phyloP scores from a whole-genome alignment of 2,113 vertebrate species.

The Menidia beryllina region DNA sequence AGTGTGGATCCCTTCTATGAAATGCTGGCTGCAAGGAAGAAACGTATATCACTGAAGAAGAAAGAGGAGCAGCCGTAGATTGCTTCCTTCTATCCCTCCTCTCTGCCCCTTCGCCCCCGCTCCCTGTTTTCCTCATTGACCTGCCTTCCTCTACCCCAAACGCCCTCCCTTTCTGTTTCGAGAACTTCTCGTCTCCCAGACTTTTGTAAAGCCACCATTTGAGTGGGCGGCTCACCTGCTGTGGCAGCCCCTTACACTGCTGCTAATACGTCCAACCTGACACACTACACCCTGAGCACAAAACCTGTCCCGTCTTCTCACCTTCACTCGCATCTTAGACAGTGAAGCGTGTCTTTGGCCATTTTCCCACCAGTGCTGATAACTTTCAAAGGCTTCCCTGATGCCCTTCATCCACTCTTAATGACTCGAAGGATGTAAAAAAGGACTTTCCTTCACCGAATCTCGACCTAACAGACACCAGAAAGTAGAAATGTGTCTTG shows the following conservation, averaged over 20 bases:
- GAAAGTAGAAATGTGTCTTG: background rate
- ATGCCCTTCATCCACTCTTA: background rate
- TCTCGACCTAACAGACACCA: slow-evolving; percentile 1
- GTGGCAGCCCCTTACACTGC: slow-evolving; percentile 37
- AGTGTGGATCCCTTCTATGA: slow-evolving; percentile 96
- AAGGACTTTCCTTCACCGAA: background rate
- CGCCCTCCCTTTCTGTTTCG: slow-evolving; percentile 8
- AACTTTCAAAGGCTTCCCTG: background rate
- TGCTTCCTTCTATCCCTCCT: background rate
- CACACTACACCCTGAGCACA: slow-evolving; percentile 37
- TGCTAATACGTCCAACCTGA: slow-evolving; percentile 22
- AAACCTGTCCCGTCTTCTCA: slow-evolving; percentile 5
- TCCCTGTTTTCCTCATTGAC: slow-evolving; percentile 24
- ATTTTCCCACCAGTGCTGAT: slow-evolving; percentile 40
- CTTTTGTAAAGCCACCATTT: slow-evolving; percentile 38
- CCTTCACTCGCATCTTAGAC: slow-evolving; percentile 22
- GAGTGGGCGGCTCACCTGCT: slow-evolving; percentile 27
- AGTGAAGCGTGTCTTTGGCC: slow-evolving; percentile 25
- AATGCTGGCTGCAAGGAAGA: slow-evolving; percentile 95
- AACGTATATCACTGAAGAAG: slow-evolving; percentile 94
- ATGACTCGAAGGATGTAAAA: slow-evolving; percentile 6
- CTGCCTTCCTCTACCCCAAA: slow-evolving; percentile 10
- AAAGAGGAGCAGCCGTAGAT: slow-evolving; percentile 87
- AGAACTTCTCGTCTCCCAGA: slow-evolving; percentile 47
- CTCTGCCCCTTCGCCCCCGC: slow-evolving; percentile 16